Percentiles rank a stretch among this genome's conserved stretches.
phyloP scores from a whole-genome alignment of 2,888 invertebrate species.

The Lymantria dispar region DNA sequence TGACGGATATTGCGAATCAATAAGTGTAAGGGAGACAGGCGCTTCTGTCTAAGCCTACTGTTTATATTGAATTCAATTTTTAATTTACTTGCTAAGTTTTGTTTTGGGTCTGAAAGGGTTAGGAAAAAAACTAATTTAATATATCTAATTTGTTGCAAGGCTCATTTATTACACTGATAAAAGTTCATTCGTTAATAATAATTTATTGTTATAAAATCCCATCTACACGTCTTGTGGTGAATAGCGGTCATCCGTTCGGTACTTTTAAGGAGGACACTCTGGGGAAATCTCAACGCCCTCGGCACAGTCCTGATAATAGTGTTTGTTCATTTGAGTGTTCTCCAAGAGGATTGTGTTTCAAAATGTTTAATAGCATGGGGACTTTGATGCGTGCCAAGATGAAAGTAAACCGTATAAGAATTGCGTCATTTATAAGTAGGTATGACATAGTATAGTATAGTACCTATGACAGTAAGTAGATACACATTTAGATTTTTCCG shows the following conservation, averaged over 20 bases:
- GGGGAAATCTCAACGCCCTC: conserved; percentile 76
- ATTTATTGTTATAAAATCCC: conserved; percentile 13
- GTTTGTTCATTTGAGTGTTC: conserved; percentile 79
- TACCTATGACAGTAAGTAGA: too few species aligned
- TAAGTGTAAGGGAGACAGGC: too few species aligned
- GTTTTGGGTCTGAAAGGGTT: too few species aligned
- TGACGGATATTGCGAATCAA: too few species aligned
- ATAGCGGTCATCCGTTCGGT: conserved; percentile 66
- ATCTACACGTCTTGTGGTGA: conserved; percentile 43
- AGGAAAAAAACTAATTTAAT: too few species aligned
- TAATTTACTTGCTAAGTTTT: too few species aligned
- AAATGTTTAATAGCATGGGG: conserved; percentile 49
- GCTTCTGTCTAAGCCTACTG: too few species aligned
- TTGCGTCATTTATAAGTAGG: conserved; percentile 14
- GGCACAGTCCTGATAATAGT: conserved; percentile 67
- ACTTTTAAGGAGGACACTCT: conserved; percentile 71
- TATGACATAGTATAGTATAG: too few species aligned
- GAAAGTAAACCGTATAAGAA: conserved; percentile 19
- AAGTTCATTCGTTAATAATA: background rate
- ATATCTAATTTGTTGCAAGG: background rate
- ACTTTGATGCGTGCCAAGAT: conserved; percentile 38
- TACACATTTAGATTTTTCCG: too few species aligned
- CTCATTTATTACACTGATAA: background rate
- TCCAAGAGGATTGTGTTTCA: conserved; percentile 63
- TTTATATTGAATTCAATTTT: too few species aligned